Base-by-base conservation (phyloP, 1,140 invertebrate species). In the Babylonia areolata region DNA sequence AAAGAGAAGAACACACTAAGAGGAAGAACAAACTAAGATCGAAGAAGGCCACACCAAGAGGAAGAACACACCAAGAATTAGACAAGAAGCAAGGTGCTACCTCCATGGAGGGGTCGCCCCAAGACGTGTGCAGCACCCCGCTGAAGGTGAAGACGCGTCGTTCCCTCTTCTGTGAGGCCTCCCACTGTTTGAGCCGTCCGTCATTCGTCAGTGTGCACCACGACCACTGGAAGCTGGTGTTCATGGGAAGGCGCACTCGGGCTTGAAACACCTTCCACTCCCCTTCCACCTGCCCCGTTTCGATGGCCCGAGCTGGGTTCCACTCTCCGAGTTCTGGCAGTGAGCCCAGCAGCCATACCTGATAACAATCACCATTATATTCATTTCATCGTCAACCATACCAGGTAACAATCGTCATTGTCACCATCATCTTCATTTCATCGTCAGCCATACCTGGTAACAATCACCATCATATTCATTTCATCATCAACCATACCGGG, bases 271-370 rank as follows among this genome's bases (percentile, higher is more conserved):
- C 82, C 64, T 84, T 84, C 82, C 82, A 84, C 39, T 84, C 82
- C 17, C 23, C 39, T 31, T 58, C 82, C 37, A 71, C 82, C 37
- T 84, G 82, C 0, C 82, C 82, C 5, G 64, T 46, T 39, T 84
- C 82, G 20, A 84, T 73, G 28, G 82, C 82, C 3, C 82, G 64
- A 23, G 82, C 39, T 3, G 82, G 82, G 28, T 46, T 84, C 64
- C 69, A 84, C 31, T 84, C 82, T 12, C 82, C 82, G 3, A 84
- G 69, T 31, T 84, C 82, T 2, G 39, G 64, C n/a, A 84, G 64
- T 0, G 82, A 84, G 69, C 82, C 82, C 64, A 84, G 64, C 37
- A 84, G 82, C 82, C 82, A 84, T n/a, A 84, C 82, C 82, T 84
- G 82, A 15, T 1, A 28, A 3, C 0, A n/a, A n/a, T n/a, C n/a